A percentile compares a stretch with the other conserved stretches of the same genome.
Evolutionary conservation across 2,113 vertebrate genomes (phyloP).

Genomic region (Petrocephalus zakoni): DNA sequence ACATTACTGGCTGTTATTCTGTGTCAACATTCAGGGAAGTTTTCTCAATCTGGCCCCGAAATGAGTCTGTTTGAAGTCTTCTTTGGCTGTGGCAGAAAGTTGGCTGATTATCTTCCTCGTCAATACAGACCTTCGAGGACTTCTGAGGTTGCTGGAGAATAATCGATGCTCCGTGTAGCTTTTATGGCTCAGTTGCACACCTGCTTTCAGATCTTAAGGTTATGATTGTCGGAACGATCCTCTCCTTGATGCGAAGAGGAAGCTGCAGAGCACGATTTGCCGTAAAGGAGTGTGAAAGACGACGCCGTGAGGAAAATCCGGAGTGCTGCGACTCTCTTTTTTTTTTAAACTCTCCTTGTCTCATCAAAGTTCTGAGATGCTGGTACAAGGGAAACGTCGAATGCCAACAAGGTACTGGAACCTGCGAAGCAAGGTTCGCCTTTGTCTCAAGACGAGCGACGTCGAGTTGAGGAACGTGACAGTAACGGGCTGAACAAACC

Average conservation of each 20-base stretch:
- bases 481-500: not conserved
- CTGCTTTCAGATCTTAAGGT: not conserved
- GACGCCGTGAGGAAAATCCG: not conserved
- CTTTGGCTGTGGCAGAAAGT: not conserved
- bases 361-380: not conserved
- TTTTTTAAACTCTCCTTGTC: not conserved
- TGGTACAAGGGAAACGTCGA: not conserved
- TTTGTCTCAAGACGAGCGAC: not conserved
- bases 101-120: not conserved
- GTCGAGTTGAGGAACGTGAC: not conserved
- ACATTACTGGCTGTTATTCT: not conserved
- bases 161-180: not conserved
- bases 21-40: not conserved
- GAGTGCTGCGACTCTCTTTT: not conserved
- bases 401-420: not conserved
- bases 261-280: not conserved
- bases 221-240: not conserved
- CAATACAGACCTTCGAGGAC: not conserved
- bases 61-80: not conserved
- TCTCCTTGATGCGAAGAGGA: not conserved
- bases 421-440: no score
- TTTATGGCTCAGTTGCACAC: not conserved
- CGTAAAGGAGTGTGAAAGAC: not conserved
- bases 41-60: not conserved
- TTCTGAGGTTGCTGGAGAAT: not conserved